Evolutionary conservation across 1,140 invertebrate species (phyloP), one percentile per base, ranked within the genome.

Genomic region (Calycopis cecrops): DNA sequence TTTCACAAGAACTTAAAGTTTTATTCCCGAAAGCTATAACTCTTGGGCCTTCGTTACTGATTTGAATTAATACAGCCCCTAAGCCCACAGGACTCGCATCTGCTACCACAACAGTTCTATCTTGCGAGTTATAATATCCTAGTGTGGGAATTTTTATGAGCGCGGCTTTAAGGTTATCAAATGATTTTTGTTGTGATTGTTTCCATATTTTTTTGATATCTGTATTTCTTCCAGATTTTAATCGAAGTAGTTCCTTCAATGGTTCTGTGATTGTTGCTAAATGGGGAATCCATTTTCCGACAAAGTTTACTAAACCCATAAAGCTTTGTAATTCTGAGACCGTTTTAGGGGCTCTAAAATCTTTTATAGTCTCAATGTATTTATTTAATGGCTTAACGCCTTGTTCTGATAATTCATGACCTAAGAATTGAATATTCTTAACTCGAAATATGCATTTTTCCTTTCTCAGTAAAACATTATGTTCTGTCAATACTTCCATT

Each of bases 51-150:
- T 55, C 42, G 0, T 17, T 21, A 38, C 69, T 44, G 9, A 52
- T 48, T 33, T 82, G 71, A 4, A 71, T 38, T 18, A 88, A 52
- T 6, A 85, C 77, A 6, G 65, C 75, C 1, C 71, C 81, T 35
- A 88, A 53, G 8, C 64, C 81, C 8, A 77, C 71, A 33, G 79
- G 84, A 57, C 76, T 83, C 0, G 86, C 85, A 71, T 88, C 84
- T 8, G 84, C 79, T 35, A 77, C 53, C 8, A 85, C 57, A 50
- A 67, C 57, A 18, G 79, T 85, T 49, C 68, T 53, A 49, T 64
- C 57, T 16, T 60, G 48, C 11, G 48, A 33, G 47, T 65, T 55
- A 48, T 61, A 65, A 55, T 67, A 65, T 11, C 67, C 60, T 18
- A 73, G 33, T 10, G 37, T 56, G 49, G 18, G 11, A 34, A 63